Evolutionary conservation across 2,113 vertebrate species (phyloP), one percentile per base, ranked within the genome.

Genomic region (Triplophysa rosa): DNA sequence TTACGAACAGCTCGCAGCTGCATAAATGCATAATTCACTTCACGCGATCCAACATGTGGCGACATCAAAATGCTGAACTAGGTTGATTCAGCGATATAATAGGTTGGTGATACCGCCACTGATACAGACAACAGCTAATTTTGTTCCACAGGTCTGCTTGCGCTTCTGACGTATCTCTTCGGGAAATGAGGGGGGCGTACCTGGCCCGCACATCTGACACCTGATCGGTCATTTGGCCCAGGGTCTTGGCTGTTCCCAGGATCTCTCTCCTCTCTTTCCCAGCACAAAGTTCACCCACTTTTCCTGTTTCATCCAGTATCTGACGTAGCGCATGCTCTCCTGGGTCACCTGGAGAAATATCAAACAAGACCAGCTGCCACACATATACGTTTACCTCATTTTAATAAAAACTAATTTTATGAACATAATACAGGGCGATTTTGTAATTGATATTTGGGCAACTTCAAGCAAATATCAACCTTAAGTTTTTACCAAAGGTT

Each of bases 251-350:
- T 0, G 96, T 96, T 21, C 95, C 96, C 86, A 99, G 90, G 77
- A 98, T 95, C 72, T 99, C 98, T 81, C 95, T 94, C 84, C 97
- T 93, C 85, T 99, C 98, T 82, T 95, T 98, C 79, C 98, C 98
- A 1, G 95, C 95, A 84, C 96, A 98, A 78, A 99, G 90, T 74
- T 99, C 98, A 79, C 98, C 98, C 65, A 98, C 97, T 87, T 99
- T 99, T 61, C 96, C 96, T 63, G 98, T 96, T 89, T 98, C 98
- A 26, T 99, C 98, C 59, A 99, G 90, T 68, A 99, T 98, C 86
- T 97, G 94, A 61, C 94, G 92, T 82, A 99, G 92, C 21, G 98
- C 96, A 68, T 97, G 93, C 81, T 99, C 98, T 26, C 97, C 97
- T 11, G 93, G 90, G 80, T 98, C 95, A 58, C 98, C 98, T 99